Evolutionary conservation across 2,113 vertebrate genomes (phyloP).

Genomic region (Pardalotus punctatus): DNA sequence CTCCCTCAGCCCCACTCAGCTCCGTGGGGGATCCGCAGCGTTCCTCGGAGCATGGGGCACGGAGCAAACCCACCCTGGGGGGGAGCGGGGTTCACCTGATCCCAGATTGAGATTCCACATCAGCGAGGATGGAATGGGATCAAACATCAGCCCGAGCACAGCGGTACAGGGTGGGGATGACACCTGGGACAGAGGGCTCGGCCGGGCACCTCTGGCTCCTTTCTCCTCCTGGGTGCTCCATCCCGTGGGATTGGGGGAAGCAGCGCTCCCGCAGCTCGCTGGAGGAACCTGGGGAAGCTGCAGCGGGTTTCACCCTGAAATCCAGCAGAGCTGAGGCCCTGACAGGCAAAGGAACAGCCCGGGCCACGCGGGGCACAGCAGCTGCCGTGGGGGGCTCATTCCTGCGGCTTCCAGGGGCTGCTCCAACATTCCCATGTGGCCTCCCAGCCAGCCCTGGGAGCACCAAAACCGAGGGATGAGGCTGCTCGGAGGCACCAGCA

Average conservation of each 20-base stretch:
- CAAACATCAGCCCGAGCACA: fast-evolving
- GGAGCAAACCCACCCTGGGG: not conserved
- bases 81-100: not conserved
- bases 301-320: conserved; percentile 43
- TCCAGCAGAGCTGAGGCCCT: conserved; percentile 51
- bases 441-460: not conserved
- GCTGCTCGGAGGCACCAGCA: not conserved
- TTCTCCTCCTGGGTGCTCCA: not conserved
- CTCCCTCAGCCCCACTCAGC: too few species aligned
- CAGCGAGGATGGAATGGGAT: fast-evolving
- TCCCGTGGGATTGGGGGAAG: not conserved
- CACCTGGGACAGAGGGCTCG: not conserved
- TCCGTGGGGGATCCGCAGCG: not conserved
- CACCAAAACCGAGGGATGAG: fast-evolving
- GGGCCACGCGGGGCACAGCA: not conserved
- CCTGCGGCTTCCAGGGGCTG: conserved; percentile 22
- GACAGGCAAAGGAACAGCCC: conserved; percentile 7
- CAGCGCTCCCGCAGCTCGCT: not conserved
- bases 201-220: not conserved
- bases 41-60: not conserved
- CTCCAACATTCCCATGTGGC: conserved; percentile 38
- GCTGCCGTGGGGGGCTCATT: conserved; percentile 35
- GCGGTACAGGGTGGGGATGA: not conserved
- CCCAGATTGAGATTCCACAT: not conserved
- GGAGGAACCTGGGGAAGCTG: conserved; percentile 50